Base-by-base conservation (phyloP, 2,113 vertebrate genomes). In the Halichoerus grypus region DNA sequence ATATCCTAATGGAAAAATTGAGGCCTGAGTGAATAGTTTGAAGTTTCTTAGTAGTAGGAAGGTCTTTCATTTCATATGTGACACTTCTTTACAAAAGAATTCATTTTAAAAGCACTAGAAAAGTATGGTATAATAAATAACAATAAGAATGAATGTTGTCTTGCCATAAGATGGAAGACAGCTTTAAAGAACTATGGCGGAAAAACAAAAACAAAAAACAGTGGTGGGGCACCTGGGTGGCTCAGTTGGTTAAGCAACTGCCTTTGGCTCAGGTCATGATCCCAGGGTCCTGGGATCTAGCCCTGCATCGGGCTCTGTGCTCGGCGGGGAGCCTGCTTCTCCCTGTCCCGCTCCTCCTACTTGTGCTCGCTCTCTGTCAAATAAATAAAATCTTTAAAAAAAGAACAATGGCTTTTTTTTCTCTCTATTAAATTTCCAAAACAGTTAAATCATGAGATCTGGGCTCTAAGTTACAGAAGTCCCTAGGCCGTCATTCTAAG, bases 81-180 rank as follows among this genome's bases (percentile, higher is more conserved):
- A 86, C 24, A 96, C 42, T 51, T 86, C 51, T 59, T 79, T 71
- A 88, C 39, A 79, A 86, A 67, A 39, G 3, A 91, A 80, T 80
- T 95, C 72, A 79, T 79, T 91, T 86, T 79, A 71, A 91, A 86
- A 69, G 71, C 63, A 91, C 53, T 67, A 87, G 53, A 46, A 77
- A 77, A 49, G 26, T 57, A 84, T 16, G 36, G 15, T 53, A 49
- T 72, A 72, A 74, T 33, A 82, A 89, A 67, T 67, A 65, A 65
- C 28, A 65, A 33, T 65, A 65, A 63, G 63, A 72, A 87, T 22
- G 46, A 88, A 81, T 28, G 77, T 46, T 88, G 21, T 55, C 83
- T 82, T 82, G 33, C 63, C 22, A 59, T 51, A 65, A 65, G 67
- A 71, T 53, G 21, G 28, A 77, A 90, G n/a, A 94, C 39, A 91